phyloP scores from a whole-genome alignment of 2,888 invertebrate genomes.

The Cephonodes hylas region DNA sequence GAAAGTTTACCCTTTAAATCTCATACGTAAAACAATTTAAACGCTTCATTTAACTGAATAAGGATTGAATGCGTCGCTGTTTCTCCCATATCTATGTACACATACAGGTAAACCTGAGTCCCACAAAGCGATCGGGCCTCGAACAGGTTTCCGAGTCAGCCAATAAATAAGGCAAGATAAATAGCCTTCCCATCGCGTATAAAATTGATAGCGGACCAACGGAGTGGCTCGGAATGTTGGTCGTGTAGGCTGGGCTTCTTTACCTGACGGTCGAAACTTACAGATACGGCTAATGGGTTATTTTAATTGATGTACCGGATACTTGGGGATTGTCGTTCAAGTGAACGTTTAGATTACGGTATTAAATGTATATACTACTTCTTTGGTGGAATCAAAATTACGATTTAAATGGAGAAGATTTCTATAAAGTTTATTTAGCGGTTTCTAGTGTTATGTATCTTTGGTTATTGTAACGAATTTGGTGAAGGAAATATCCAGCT shows the following conservation, averaged over 20 bases:
- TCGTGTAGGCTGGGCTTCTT: constrained; percentile 55
- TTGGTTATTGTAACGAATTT: not conserved
- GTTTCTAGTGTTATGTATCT: not conserved
- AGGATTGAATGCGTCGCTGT: constrained; percentile 33
- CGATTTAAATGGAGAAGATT: not conserved
- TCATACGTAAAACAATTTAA: constrained; percentile 40
- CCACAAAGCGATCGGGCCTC: constrained; percentile 59
- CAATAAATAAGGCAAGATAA: constrained; percentile 80
- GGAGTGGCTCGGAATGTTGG: constrained; percentile 59
- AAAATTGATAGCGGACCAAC: constrained; percentile 77
- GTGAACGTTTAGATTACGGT: constrained; percentile 7
- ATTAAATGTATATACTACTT: not conserved
- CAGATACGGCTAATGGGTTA: constrained; percentile 53
- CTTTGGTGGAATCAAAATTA: not conserved
- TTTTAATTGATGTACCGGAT: constrained; percentile 43
- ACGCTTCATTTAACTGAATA: constrained; percentile 52
- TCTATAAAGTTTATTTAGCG: not conserved
- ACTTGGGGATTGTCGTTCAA: constrained; percentile 6
- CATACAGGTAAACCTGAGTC: constrained; percentile 52
- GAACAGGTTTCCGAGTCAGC: constrained; percentile 74
- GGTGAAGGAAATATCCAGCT: too few species aligned
- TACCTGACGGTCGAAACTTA: constrained; percentile 49
- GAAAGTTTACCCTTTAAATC: constrained; percentile 67
- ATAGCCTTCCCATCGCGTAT: constrained; percentile 76
- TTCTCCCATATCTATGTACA: constrained; percentile 46